Evolutionary conservation across 2,113 vertebrate species (phyloP).

Genomic region (Rhinichthys klamathensis): DNA sequence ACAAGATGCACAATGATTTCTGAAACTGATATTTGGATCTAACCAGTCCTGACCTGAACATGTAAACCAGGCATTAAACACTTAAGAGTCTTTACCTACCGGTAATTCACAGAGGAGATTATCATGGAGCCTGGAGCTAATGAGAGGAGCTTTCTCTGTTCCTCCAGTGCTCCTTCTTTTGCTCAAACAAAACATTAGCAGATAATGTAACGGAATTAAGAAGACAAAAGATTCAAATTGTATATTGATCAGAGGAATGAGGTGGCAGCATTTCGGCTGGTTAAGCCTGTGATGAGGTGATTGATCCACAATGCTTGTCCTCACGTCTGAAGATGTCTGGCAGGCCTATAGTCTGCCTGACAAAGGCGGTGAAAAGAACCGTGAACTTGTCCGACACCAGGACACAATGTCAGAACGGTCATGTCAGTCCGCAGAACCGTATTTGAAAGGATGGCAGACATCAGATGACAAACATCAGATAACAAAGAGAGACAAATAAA

Average conservation of each 20-base stretch:
- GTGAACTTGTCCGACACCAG: background rate
- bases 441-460: constrained; percentile 33
- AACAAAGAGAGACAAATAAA: constrained; percentile 13
- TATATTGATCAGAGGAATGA: constrained; percentile 76
- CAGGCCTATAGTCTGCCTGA: constrained; percentile 39
- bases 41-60: background rate
- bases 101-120: constrained; percentile 78
- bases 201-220: constrained; percentile 73
- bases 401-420: constrained; percentile 49
- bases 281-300: constrained; percentile 72
- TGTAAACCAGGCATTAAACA: constrained; percentile 39
- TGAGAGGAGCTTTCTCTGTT: constrained; percentile 62
- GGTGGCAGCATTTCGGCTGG: constrained; percentile 64
- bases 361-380: constrained; percentile 50
- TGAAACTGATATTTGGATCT: background rate
- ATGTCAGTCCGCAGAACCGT: constrained; percentile 57
- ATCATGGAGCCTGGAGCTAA: constrained; percentile 72
- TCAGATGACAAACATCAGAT: constrained; percentile 11
- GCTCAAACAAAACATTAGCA: constrained; percentile 47
- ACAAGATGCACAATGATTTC: constrained; percentile 1
- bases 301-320: constrained; percentile 69
- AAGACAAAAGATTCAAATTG: constrained; percentile 78
- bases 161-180: constrained; percentile 51
- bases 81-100: constrained; percentile 36
- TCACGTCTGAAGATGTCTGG: constrained; percentile 53